phyloP scores from a whole-genome alignment of 2,113 vertebrate genomes.

The Cololabis saira region DNA sequence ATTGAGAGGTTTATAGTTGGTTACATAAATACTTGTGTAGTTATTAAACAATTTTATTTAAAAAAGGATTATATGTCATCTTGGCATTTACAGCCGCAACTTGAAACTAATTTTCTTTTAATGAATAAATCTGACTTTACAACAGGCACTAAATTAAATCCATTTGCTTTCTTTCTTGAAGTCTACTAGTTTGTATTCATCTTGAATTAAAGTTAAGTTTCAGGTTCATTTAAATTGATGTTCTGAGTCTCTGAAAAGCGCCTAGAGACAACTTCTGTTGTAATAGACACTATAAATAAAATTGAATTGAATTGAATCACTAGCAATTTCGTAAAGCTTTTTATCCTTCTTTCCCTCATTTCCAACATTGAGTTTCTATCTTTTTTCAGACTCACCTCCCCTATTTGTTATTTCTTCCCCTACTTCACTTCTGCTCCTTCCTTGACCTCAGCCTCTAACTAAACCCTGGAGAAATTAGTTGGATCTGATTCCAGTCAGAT shows the following conservation, averaged over 20 bases:
- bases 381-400: conserved; percentile 18
- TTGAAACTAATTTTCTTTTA: conserved; percentile 17
- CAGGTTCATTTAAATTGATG: conserved; percentile 32
- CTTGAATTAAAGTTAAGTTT: conserved; percentile 40
- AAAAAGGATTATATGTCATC: neutral
- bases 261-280: too few species aligned
- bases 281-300: too few species aligned
- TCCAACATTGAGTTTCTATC: neutral
- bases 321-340: conserved; percentile 18
- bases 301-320: conserved; percentile 40
- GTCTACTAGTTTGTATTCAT: conserved; percentile 26
- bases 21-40: too few species aligned
- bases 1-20: too few species aligned
- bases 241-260: too few species aligned
- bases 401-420: conserved; percentile 18
- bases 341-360: conserved; percentile 2
- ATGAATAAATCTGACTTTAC: conserved; percentile 31
- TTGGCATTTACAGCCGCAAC: conserved; percentile 30
- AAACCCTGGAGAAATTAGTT: conserved; percentile 36
- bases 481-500: conserved; percentile 8
- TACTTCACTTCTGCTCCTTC: neutral
- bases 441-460: conserved; percentile 29
- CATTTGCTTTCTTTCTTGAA: conserved; percentile 36
- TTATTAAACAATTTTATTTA: too few species aligned
- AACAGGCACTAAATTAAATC: conserved; percentile 56